These are phyloP conservation scores for Varanus komodoensis DNA, from an alignment of 2,113 vertebrate species.

Conservation along the genomic window DNA sequence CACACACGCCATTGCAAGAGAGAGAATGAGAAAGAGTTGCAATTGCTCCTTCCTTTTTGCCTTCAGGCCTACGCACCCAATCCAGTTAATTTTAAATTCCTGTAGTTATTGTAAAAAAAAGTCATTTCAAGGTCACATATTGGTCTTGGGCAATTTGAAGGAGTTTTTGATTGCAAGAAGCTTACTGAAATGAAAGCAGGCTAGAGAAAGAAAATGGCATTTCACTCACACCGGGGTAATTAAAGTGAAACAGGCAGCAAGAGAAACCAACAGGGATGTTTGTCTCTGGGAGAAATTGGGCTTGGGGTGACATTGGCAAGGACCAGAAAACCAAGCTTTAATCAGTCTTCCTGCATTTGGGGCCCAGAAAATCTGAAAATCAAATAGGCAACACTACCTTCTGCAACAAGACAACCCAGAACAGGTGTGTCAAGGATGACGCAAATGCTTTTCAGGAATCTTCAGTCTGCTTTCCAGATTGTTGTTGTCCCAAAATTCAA, in stretches of 20 bases:
- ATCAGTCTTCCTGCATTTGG: neutral
- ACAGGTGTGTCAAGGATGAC: neutral
- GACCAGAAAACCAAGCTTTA: neutral
- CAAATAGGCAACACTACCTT: neutral
- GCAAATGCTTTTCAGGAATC: neutral
- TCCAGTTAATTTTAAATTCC: constrained; percentile 68
- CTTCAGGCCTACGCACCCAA: constrained; percentile 64
- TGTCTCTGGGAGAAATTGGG: constrained; percentile 35
- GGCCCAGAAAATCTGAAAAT: neutral
- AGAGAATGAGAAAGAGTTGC: neutral
- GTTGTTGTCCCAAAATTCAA: too few relatives aligned
- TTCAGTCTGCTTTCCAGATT: neutral
- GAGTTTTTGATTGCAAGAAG: constrained; percentile 56
- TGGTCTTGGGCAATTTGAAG: constrained; percentile 41
- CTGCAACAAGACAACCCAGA: neutral
- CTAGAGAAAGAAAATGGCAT: constrained; percentile 64
- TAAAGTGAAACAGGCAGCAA: constrained; percentile 67
- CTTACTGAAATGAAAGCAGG: constrained; percentile 57
- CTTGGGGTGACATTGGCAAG: constrained; percentile 10
- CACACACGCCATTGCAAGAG: too few relatives aligned
- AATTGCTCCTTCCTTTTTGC: constrained; percentile 50
- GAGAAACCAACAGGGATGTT: constrained; percentile 46
- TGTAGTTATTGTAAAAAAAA: neutral
- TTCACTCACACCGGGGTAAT: constrained; percentile 72
- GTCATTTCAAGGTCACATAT: constrained; percentile 68